Base-by-base conservation (phyloP, 2,888 invertebrate species). In the Meta bourneti region DNA sequence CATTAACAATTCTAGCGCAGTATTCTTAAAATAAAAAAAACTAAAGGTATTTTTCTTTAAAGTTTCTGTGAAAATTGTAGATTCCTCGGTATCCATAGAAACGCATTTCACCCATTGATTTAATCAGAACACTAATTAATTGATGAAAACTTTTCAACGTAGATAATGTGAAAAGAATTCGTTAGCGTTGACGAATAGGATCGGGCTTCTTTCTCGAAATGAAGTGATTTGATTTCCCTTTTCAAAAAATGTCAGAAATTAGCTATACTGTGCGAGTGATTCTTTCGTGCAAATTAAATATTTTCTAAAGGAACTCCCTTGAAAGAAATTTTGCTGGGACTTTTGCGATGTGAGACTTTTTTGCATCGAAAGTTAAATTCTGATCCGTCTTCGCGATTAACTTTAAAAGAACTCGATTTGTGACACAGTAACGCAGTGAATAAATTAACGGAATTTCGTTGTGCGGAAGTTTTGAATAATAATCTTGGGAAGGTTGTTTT, bases 81-180 rank as follows among this genome's bases (percentile, higher is more conserved):
- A 75, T 48, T 84, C 61, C 61, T 75, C 20, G 74, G 7, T 84
- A 34, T 6, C 84, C 84, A 61, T 84, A n/a, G 84, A 34, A 61
- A 84, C 74, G 84, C 74, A 54, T 74, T 72, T 72, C 54, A 20
- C 16, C 71, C 83, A 72, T 84, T 84, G 74, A 74, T 84, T 84
- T 84, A 74, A 75, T 75, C 74, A 75, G 75, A 84, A 54, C 84
- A 74, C 84, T 84, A 84, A 84, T 84, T 84, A 84, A 75, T 84
- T 84, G 84, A 84, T 75, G 84, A 75, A 84, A 61, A 84, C 74
- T 84, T 84, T 52, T 61, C 79, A 61, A 61, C 13, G 79, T 61
- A 20, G 13, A 79, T 34, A 48, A 84, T 54, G 34, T 8, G 54
- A 84, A 84, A 84, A 75, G 75, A 84, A 75, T 84, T 84, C 84